Conservation (phyloP, 2,888 invertebrate genomes). For the Nephrotoma guestfalica region DNA sequence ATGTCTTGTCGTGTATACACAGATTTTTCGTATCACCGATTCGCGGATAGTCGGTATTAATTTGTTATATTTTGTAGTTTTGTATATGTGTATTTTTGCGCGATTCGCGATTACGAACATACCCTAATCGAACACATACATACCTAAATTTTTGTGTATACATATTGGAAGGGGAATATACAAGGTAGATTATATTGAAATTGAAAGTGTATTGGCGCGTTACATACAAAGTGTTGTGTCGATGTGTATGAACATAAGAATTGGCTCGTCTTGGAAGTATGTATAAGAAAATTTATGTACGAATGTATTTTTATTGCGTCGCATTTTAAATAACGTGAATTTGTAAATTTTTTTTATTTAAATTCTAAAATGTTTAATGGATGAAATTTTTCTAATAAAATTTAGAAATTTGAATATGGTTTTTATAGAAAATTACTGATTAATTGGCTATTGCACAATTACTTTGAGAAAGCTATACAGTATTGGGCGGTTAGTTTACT, state of each 20-base stretch:
- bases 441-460: background rate
- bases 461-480: too few relatives aligned
- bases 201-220: background rate
- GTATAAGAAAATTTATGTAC: background rate
- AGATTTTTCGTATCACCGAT: background rate
- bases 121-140: background rate
- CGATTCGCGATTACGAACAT: background rate
- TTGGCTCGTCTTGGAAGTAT: background rate
- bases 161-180: background rate
- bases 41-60: background rate
- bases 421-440: background rate
- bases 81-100: background rate
- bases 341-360: background rate
- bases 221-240: background rate
- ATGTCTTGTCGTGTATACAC: background rate
- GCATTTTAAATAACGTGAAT: slow-evolving; percentile 2
- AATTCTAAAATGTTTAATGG: background rate
- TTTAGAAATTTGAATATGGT: background rate
- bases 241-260: background rate
- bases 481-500: too few relatives aligned
- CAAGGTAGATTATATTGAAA: background rate
- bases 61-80: background rate
- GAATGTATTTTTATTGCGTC: slow-evolving; percentile 2
- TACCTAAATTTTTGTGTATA: background rate
- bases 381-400: background rate